Evolutionary conservation across 2,888 invertebrate genomes (phyloP), one percentile per base, ranked within the genome.

Genomic region (Schizaphis graminum): DNA sequence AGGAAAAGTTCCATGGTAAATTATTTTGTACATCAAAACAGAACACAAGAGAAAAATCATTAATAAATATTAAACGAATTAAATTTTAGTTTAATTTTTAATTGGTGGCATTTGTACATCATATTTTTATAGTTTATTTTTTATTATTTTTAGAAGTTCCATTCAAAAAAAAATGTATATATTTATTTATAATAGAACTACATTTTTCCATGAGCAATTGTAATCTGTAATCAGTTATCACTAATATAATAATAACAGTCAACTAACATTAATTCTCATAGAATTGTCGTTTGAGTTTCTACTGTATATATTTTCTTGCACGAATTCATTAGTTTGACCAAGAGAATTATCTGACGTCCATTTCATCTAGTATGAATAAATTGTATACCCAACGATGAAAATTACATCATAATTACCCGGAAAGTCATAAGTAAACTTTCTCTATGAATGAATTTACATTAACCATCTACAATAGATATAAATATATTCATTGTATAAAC

Each of bases 361-460:
- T 47, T 90, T 2, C 47, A n/a, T 90, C 47, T n/a, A 47, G n/a
- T 44, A 47, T n/a, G 28, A 47, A 28, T 90, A 77, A 77, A n/a
- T 90, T 47, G 24, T 90, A 49, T 35, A 49, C 35, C 67, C 16
- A 67, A 13, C 24, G 49, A 47, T n/a, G 67, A 67, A 47, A n/a
- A n/a, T 90, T 47, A 56, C 57, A 13, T 57, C 57, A 57, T 41
- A 44, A 16, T 28, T 11, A 57, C 26, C 57, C 44, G 44, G 24
- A 57, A 41, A 41, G 57, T 57, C 35, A 41, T 89, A 57, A 61
- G 57, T 89, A 89, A 89, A 57, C 41, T 89, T 89, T 56, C 49
- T 57, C 13, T 89, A 41, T 35, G 57, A 57, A 89, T 56, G 57
- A 57, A 89, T 57, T 89, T 56, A 89, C 57, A 89, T 89, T 89